Percentiles rank a stretch among this genome's conserved stretches.
Evolutionary conservation across 2,888 invertebrate species (phyloP).

Genomic region (Agrypnus murinus): DNA sequence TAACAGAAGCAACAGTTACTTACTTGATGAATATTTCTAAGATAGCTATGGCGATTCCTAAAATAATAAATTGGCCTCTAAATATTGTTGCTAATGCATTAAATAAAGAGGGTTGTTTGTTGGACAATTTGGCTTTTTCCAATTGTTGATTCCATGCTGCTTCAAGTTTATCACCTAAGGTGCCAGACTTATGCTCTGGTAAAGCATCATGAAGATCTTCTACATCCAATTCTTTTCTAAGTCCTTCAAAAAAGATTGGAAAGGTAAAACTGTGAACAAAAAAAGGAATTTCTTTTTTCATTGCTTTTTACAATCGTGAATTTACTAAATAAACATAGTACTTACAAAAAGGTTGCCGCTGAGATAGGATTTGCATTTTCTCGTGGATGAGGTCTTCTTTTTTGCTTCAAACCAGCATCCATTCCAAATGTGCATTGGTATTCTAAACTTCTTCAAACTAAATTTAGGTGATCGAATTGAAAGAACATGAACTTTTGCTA

Average conservation of each 20-base stretch:
- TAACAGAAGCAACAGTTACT: too few species aligned
- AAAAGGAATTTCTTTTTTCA: not conserved
- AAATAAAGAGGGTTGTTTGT: conserved; percentile 75
- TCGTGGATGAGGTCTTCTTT: conserved; percentile 66
- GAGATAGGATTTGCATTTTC: conserved; percentile 80
- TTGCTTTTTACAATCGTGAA: too few species aligned
- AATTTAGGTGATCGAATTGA: too few species aligned
- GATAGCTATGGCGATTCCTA: too few species aligned
- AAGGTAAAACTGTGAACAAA: conserved; percentile 78
- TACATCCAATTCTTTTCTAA: conserved; percentile 78
- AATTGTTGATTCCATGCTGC: conserved; percentile 78
- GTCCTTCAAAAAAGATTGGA: conserved; percentile 81
- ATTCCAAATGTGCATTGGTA: too few species aligned
- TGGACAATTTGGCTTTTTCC: conserved; percentile 65
- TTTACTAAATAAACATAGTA: not conserved
- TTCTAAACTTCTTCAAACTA: too few species aligned
- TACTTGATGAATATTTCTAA: too few species aligned
- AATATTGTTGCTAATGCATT: too few species aligned
- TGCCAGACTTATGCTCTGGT: conserved; percentile 79
- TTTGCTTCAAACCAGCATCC: conserved; percentile 13
- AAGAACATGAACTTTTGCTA: too few species aligned
- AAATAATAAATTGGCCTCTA: not conserved
- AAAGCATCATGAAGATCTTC: conserved; percentile 80
- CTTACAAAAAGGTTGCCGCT: conserved; percentile 71
- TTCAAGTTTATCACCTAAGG: conserved; percentile 78